Percentiles rank a stretch among this genome's conserved stretches.
Conservation (phyloP, 2,888 invertebrate species). For the Gandaritis pyraliata region DNA sequence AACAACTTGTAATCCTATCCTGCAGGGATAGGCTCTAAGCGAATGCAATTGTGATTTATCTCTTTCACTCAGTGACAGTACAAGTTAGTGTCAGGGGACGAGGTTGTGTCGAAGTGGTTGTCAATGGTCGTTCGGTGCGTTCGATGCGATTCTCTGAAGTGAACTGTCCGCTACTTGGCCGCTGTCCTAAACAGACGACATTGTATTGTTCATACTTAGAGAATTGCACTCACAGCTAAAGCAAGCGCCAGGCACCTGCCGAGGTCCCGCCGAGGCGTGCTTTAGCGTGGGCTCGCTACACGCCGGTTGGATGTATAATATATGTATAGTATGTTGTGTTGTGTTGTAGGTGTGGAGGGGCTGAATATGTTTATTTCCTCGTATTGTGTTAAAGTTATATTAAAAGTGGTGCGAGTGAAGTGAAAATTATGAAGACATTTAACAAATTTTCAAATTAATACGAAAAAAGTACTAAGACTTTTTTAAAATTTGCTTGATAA, state of each 20-base stretch:
- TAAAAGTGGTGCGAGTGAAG: conserved; percentile 78
- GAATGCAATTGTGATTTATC: too few species aligned
- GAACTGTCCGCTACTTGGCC: not conserved
- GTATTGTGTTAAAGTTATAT: conserved; percentile 70
- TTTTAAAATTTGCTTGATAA: conserved; percentile 79
- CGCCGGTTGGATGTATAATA: conserved; percentile 71
- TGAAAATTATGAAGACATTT: conserved; percentile 81
- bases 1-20: too few species aligned
- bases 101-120: not conserved
- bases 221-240: too few species aligned
- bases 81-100: too few species aligned
- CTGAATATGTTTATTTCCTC: conserved; percentile 70
- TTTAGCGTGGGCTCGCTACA: not conserved
- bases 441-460: conserved; percentile 84
- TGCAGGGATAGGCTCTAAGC: too few species aligned
- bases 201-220: too few species aligned
- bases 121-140: not conserved
- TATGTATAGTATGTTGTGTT: conserved; percentile 40
- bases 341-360: conserved; percentile 74
- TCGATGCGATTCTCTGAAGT: conserved; percentile 6
- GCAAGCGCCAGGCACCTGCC: too few species aligned
- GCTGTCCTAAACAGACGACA: too few species aligned
- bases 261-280: too few species aligned
- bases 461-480: conserved; percentile 81
- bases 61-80: too few species aligned